phyloP scores from a whole-genome alignment of 23 tunicate genomes.

The Trididemnum clinides region DNA sequence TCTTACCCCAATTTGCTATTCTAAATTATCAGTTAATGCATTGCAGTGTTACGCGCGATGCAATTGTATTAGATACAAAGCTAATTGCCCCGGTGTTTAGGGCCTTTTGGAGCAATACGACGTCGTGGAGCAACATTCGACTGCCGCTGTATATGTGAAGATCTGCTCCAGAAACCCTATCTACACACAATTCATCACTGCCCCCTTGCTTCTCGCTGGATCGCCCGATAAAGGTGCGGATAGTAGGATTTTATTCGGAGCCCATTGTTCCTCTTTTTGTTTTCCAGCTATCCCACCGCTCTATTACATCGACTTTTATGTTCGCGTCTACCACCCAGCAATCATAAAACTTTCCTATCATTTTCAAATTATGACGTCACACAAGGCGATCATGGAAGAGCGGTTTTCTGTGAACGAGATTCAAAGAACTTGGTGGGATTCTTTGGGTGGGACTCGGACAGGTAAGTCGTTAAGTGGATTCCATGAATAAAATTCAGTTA shows the following conservation, averaged over 20 bases:
- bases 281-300: slow-evolving; percentile 58
- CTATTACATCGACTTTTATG: slow-evolving; percentile 31
- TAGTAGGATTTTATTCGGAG: too few relatives aligned
- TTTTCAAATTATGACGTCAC: slow-evolving; percentile 52
- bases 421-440: slow-evolving; percentile 66
- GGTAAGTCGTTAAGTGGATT: slow-evolving; percentile 52
- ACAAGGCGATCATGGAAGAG: slow-evolving; percentile 69
- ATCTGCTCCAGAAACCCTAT: slow-evolving; percentile 38
- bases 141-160: slow-evolving; percentile 67
- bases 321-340: slow-evolving; percentile 45
- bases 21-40: too few relatives aligned
- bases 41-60: neutral
- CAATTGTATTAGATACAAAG: neutral
- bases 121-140: slow-evolving; percentile 47
- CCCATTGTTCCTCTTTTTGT: too few relatives aligned
- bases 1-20: too few relatives aligned
- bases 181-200: slow-evolving; percentile 48
- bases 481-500: too few relatives aligned
- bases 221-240: too few relatives aligned
- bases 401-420: slow-evolving; percentile 17
- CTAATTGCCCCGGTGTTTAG: neutral
- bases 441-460: slow-evolving; percentile 42
- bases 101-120: slow-evolving; percentile 52
- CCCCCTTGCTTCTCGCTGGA: slow-evolving; percentile 49
- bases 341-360: slow-evolving; percentile 15